These are phyloP conservation scores for Serilophus lunatus DNA, from an alignment of 2,113 vertebrate species.

Conservation along the genomic window DNA sequence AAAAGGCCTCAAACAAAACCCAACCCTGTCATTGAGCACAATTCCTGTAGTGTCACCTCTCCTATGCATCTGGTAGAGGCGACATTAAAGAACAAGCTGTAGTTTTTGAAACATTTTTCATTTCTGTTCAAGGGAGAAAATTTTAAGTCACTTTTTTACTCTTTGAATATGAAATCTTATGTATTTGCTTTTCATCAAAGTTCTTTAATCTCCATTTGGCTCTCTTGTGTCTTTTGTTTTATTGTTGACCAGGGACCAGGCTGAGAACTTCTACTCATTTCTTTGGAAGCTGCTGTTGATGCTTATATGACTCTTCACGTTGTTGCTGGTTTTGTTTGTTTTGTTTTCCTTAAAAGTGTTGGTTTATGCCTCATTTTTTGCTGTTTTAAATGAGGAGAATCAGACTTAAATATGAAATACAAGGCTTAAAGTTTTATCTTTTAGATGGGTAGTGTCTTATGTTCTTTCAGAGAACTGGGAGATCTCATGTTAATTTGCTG, in stretches of 20 bases:
- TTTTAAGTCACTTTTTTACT: background rate
- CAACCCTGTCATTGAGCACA: background rate
- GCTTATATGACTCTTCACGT: background rate
- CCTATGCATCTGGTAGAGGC: background rate
- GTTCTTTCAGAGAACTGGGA: background rate
- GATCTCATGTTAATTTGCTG: background rate
- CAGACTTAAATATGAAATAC: background rate
- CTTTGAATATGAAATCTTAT: background rate
- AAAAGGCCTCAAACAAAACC: background rate
- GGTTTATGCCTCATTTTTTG: background rate
- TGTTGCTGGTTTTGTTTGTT: background rate
- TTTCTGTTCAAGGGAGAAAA: background rate
- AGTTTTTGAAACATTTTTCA: background rate
- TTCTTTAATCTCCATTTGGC: background rate
- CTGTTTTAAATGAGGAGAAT: background rate
- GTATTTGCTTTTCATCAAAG: background rate
- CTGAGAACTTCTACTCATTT: background rate
- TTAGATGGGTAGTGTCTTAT: background rate
- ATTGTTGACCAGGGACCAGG: rapidly evolving
- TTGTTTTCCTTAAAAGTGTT: background rate
- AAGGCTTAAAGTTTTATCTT: background rate
- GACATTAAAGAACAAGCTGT: background rate
- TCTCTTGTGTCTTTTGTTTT: background rate
- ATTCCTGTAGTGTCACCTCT: background rate
- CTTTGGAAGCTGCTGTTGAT: background rate